Evolutionary conservation across 2,797 vertebrate genomes (phyloP), one percentile per base, ranked within the genome.

Genomic region (Peromyscus melanophrys): DNA sequence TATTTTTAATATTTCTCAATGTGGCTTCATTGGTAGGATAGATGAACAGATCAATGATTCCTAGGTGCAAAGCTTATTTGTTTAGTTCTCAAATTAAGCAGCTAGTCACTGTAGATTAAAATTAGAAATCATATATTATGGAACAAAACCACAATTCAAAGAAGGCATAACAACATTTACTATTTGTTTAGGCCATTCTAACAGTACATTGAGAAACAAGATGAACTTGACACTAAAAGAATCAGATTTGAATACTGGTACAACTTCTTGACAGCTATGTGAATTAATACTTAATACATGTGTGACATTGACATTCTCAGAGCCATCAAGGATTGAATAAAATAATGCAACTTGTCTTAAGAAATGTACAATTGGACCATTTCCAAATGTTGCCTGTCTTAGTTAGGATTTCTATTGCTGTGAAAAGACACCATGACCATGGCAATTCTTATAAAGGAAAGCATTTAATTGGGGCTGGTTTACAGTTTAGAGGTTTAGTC

Each of bases 91-190:
- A 85, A 69, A 90, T 57, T 43, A 19, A 96, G 89, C 85, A 84
- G 4, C 29, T 61, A 43, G 73, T 94, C 82, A 94, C 59, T 77
- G 5, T 49, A 71, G 96, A 94, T 52, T 89, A 90, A 97, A 92
- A 43, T 90, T 94, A 67, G 40, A 95, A 94, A 92, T 71, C 65
- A 6, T 69, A n/a, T 89, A 90, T 92, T 84, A 94, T 46, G 91
- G 95, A 96, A 55, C 49, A 55, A 94, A 93, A 94, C 63, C 83
- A 94, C 49, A 75, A 88, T 94, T 89, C 85, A 96, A 90, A 95
- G n/a, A 11, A 94, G 61, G 59, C 75, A 86, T 87, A 89, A 69
- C 57, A 95, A 10, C 14, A 71, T 86, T 89, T 96, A 71, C 67
- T 91, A 49, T 93, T 83, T 84, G 84, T 87, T 86, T 76, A 17